phyloP scores from a whole-genome alignment of 2,888 invertebrate genomes.

The Bombylius discolor region DNA sequence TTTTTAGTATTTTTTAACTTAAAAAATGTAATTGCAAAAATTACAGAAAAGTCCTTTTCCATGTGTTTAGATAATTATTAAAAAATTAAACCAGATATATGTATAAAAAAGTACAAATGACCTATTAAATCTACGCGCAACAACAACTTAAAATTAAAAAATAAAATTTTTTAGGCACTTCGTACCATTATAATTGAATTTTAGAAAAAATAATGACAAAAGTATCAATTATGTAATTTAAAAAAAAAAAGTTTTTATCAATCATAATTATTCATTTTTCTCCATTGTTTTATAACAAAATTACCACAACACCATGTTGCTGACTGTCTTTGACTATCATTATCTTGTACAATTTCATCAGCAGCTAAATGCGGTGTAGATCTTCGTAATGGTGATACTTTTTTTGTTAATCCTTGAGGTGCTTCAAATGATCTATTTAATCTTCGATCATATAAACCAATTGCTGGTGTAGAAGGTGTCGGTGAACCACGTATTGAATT shows the following conservation, averaged over 20 bases:
- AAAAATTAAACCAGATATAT: too few species aligned
- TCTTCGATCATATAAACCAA: conserved; percentile 33
- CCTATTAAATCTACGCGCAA: too few species aligned
- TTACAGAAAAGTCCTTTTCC: too few species aligned
- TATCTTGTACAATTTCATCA: conserved; percentile 16
- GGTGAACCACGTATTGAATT: not conserved
- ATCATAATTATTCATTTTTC: conserved; percentile 61
- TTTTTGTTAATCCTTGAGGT: conserved; percentile 21
- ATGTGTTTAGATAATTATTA: too few species aligned
- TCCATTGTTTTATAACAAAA: conserved; percentile 61
- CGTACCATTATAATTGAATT: too few species aligned
- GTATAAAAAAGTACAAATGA: too few species aligned
- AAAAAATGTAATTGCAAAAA: too few species aligned
- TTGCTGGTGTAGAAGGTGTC: conserved; percentile 12
- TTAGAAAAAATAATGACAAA: too few species aligned
- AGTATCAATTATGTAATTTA: too few species aligned
- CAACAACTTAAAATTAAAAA: too few species aligned
- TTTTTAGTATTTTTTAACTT: too few species aligned
- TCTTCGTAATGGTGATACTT: conserved; percentile 27
- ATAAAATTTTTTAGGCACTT: too few species aligned
- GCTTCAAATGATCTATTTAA: conserved; percentile 36
- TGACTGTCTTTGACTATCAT: conserved; percentile 28
- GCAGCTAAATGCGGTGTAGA: conserved; percentile 33
- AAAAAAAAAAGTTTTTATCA: conserved; percentile 24
- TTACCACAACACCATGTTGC: conserved; percentile 62